Evolutionary conservation across 2,113 vertebrate species (phyloP), one percentile per base, ranked within the genome.

Genomic region (Hippocampus barbouri): DNA sequence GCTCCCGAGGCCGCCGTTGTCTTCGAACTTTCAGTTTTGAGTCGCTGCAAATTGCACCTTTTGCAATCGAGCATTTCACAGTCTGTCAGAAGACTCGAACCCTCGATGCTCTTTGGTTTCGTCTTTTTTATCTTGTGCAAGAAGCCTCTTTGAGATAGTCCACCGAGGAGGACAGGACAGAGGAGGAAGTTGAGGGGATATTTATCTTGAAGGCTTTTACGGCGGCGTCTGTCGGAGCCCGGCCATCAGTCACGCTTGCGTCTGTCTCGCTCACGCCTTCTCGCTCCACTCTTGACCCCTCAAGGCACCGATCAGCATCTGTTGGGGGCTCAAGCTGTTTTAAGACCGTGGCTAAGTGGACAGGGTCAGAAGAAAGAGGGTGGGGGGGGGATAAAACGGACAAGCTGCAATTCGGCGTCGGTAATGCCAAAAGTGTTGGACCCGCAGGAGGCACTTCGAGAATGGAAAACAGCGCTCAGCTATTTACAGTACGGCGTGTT

Each of bases 181-280:
- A 51, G 64, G 45, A 66, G 23, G 65, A 67, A 30, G 65, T 27
- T 1, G 47, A 51, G 43, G 15, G 15, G 86, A 86, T 89, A 84
- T 86, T 87, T 86, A 78, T 83, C 87, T 90, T 80, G 83, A 83
- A 87, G 78, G 40, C 66, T 45, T 69, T 23, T 65, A 67, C 84
- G 78, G 83, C 83, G 84, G 70, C 69, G 78, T 84, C 72, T 83
- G 53, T 74, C 79, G 83, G 78, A 83, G 70, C 71, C 73, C 81
- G 67, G 79, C 41, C 77, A 66, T 76, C 72, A 69, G 1, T 77
- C 73, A 15, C 75, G 70, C 43, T 75, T 43, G 18, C 34, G 54
- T 54, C 73, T 57, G 57, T 70, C 45, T 54, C 70, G 63, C 76
- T 73, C 68, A 11, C 68, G 76, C 67, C 70, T 69, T 70, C 70